Conservation (phyloP, 2,113 vertebrate species). For the Corvus moneduloides region DNA sequence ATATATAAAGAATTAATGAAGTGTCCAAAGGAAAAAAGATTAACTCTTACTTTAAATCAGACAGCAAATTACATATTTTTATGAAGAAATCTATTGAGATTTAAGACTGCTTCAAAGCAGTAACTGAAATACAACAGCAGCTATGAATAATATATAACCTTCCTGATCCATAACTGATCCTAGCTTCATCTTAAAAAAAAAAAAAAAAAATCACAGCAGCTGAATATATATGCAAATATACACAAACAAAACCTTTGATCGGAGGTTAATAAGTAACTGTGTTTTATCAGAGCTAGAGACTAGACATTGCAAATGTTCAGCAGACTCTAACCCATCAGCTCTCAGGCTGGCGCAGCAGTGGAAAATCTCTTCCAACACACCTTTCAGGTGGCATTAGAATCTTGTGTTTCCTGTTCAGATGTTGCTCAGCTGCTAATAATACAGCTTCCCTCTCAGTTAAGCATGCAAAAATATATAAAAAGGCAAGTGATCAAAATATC, state of each 20-base stretch:
- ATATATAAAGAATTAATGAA: not conserved
- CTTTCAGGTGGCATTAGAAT: not conserved
- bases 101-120: not conserved
- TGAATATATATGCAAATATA: not conserved
- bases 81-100: not conserved
- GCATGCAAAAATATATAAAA: not conserved
- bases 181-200: not conserved
- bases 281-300: not conserved
- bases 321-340: not conserved
- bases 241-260: not conserved
- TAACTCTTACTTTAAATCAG: not conserved
- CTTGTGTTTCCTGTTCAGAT: not conserved
- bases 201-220: not conserved
- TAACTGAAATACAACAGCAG: not conserved
- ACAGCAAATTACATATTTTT: not conserved
- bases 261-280: not conserved
- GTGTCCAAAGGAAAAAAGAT: not conserved
- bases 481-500: slow-evolving; percentile 4
- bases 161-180: not conserved
- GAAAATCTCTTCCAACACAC: not conserved
- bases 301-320: not conserved
- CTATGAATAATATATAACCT: not conserved
- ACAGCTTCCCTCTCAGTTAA: not conserved
- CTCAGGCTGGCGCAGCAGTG: not conserved
- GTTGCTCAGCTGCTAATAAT: not conserved